Evolutionary conservation across 2,888 invertebrate species (phyloP).

Genomic region (Lathronympha strigana): DNA sequence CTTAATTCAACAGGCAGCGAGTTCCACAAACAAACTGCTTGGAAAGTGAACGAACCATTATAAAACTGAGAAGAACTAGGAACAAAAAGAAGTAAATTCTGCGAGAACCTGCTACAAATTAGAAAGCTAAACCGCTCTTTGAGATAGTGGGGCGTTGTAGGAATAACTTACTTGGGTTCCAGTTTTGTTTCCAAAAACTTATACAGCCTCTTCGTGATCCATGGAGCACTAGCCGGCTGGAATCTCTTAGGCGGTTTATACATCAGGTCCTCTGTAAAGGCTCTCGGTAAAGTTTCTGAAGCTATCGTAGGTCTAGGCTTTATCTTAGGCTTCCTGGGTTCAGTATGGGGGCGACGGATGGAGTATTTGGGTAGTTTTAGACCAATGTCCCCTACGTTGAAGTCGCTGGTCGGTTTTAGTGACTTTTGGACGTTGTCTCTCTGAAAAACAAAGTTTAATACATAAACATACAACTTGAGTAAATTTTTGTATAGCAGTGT

Average conservation of each 20-base stretch:
- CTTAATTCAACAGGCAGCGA: too few species aligned
- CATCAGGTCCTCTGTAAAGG: conserved; percentile 66
- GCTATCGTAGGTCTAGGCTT: conserved; percentile 52
- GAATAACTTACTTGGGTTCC: conserved; percentile 65
- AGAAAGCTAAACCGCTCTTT: too few species aligned
- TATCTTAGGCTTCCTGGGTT: conserved; percentile 51
- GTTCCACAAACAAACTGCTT: too few species aligned
- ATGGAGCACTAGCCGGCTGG: conserved; percentile 66
- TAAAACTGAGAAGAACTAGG: too few species aligned
- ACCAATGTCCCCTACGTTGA: conserved; percentile 56
- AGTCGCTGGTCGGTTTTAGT: conserved; percentile 49
- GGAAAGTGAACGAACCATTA: too few species aligned
- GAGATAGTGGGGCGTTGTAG: too few species aligned
- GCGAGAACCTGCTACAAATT: too few species aligned
- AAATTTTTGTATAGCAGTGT: too few species aligned
- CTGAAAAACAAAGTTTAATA: too few species aligned
- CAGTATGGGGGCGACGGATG: conserved; percentile 44
- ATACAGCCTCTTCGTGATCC: conserved; percentile 74
- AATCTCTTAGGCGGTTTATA: conserved; percentile 76
- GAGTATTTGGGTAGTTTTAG: conserved; percentile 53
- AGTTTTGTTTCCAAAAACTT: conserved; percentile 71
- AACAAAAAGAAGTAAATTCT: too few species aligned
- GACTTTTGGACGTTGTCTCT: conserved; percentile 58
- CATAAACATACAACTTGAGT: too few species aligned
- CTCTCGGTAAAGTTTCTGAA: conserved; percentile 56